Base-by-base conservation (phyloP, 2,888 invertebrate species). In the Tipula unca region DNA sequence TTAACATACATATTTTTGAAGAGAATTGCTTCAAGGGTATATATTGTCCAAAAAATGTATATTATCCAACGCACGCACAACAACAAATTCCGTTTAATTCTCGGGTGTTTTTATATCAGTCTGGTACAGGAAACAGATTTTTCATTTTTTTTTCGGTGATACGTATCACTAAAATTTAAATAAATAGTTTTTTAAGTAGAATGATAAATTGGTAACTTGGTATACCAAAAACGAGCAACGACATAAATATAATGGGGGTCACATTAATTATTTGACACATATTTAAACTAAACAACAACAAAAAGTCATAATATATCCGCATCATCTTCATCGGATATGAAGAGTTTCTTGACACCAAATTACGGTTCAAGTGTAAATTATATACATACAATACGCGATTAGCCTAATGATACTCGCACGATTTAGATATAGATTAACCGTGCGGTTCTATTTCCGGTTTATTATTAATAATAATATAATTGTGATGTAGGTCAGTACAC, bases 111-210 rank as follows among this genome's bases (percentile, higher is more conserved):
- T 69, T 25, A 69, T 69, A 69, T 69, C 69, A 69, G 69, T 69
- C 69, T 69, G 69, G 69, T 69, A 69, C 69, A 69, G 69, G 69
- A 69, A 69, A 69, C 69, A 69, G 69, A 69, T 69, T 69, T 48
- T 32, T 32, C 32, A 6, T 32, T 48, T 48, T 17, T 48, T 32
- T 69, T 69, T 69, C 1, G 25, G 25, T 25, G 25, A 69, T 48
- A 39, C 17, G 13, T 69, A 69, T 25, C 25, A 69, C 69, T 69
- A 69, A 25, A 39, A 69, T 69, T 69, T 69, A 69, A 25, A 69
- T 69, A 69, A 69, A 25, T 69, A 25, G 25, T 69, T 69, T 69
- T 69, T 69, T 69, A 54, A 54, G 48, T 54, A 54, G 17, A 6
- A 17, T 54, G 48, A 54, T 54, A 17, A 17, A 17, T 54, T 54